A percentile compares a stretch with the other conserved stretches of the same genome.
These are phyloP conservation scores for Herpetotheres cachinnans DNA, from an alignment of 2,113 vertebrate genomes.

Conservation along the genomic window DNA sequence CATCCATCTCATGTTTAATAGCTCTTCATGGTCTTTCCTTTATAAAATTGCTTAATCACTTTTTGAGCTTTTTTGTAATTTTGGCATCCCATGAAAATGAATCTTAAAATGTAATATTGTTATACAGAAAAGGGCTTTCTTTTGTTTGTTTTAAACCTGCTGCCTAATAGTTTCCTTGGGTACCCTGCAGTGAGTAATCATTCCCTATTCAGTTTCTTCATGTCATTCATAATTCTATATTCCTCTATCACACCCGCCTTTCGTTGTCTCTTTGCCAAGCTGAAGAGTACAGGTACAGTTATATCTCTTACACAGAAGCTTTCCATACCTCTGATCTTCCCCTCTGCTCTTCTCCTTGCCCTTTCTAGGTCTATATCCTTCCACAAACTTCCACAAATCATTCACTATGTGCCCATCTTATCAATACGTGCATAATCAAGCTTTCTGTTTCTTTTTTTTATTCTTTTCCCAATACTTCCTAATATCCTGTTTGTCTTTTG, in stretches of 20 bases:
- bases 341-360: not conserved
- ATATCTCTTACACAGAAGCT: not conserved
- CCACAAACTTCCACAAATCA: not conserved
- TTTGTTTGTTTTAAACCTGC: conserved; percentile 65
- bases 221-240: conserved; percentile 48
- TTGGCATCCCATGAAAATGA: not conserved
- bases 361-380: not conserved
- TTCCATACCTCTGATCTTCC: not conserved
- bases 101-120: not conserved
- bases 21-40: not conserved
- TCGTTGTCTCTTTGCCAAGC: conserved; percentile 28
- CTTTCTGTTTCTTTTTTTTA: not conserved
- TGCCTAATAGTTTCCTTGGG: conserved; percentile 53
- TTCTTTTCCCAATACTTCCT: not conserved
- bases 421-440: not conserved
- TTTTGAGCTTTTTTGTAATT: not conserved
- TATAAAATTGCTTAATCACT: not conserved
- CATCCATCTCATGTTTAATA: not conserved
- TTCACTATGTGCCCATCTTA: not conserved
- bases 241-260: conserved; percentile 7
- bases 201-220: conserved; percentile 54
- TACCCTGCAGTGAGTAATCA: conserved; percentile 59
- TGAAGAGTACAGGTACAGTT: not conserved
- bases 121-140: conserved; percentile 9
- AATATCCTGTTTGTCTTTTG: not conserved